Percentiles rank a stretch among this genome's conserved stretches.
phyloP scores from a whole-genome alignment of 2,113 vertebrate genomes.

The Monopterus albus region DNA sequence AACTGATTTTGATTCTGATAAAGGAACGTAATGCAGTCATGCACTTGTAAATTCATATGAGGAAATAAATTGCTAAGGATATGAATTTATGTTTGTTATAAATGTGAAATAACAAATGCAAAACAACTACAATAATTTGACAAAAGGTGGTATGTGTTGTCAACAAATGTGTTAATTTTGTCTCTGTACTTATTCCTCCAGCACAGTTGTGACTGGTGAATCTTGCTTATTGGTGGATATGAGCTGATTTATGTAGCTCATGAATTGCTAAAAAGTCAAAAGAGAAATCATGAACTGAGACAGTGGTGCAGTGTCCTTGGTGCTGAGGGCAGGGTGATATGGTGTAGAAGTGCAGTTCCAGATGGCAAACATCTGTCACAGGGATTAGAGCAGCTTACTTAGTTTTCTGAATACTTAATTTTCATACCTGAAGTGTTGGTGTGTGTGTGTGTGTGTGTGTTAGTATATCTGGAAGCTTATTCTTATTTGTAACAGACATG shows the following conservation, averaged over 20 bases:
- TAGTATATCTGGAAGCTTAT: not conserved
- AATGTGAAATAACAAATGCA: too few relatives aligned
- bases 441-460: slow-evolving; percentile 10
- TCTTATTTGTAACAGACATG: not conserved
- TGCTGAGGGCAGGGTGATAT: slow-evolving; percentile 11
- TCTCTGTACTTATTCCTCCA: too few relatives aligned
- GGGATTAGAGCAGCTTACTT: slow-evolving; percentile 21
- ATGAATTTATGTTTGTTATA: too few relatives aligned
- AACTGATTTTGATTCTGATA: too few relatives aligned
- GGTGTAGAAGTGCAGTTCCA: slow-evolving; percentile 34
- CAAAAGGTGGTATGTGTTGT: too few relatives aligned
- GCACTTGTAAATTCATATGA: too few relatives aligned
- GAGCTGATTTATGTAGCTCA: not conserved
- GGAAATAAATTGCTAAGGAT: too few relatives aligned
- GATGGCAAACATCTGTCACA: slow-evolving; percentile 63
- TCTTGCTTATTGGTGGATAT: not conserved
- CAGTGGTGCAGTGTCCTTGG: slow-evolving; percentile 16
- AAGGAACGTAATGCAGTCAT: not conserved
- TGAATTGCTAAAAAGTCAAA: slow-evolving; percentile 31
- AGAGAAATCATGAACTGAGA: slow-evolving; percentile 33
- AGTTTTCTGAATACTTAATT: slow-evolving; percentile 28
- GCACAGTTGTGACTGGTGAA: too few relatives aligned
- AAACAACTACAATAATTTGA: too few relatives aligned
- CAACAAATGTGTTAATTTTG: too few relatives aligned
- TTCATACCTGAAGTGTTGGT: slow-evolving; percentile 16